These are phyloP conservation scores for Pelvicachromis taeniatus DNA, from an alignment of 2,113 vertebrate genomes.

Conservation along the genomic window DNA sequence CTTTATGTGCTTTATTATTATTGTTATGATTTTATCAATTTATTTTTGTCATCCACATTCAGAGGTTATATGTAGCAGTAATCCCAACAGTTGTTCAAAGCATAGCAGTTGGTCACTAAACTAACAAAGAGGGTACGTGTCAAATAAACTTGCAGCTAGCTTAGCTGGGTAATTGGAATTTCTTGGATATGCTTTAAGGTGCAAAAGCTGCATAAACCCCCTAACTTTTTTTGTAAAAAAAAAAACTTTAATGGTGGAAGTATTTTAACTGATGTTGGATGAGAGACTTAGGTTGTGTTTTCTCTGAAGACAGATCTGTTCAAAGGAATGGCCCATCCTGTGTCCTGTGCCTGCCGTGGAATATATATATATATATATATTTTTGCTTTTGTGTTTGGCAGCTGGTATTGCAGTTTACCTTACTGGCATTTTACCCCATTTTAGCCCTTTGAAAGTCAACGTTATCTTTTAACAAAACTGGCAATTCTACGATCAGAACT, in stretches of 20 bases:
- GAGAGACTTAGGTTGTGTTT: constrained; percentile 33
- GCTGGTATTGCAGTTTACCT: constrained; percentile 48
- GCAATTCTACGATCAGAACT: constrained; percentile 35
- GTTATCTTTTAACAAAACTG: constrained; percentile 45
- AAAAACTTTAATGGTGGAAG: neutral
- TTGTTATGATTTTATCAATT: neutral
- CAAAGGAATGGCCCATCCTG: neutral
- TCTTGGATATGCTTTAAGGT: constrained; percentile 36
- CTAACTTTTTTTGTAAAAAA: constrained; percentile 3
- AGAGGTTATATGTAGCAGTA: neutral
- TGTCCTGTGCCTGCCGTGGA: constrained; percentile 50
- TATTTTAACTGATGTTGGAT: constrained; percentile 23
- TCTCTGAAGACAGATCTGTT: constrained; percentile 58
- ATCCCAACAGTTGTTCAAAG: neutral
- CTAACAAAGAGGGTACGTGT: neutral
- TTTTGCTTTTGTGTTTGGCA: constrained; percentile 29
- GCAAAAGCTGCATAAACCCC: neutral
- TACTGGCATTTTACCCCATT: constrained; percentile 39
- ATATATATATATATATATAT: neutral
- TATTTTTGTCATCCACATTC: neutral
- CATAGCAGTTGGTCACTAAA: neutral
- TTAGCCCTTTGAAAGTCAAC: constrained; percentile 39
- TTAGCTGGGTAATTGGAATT: constrained; percentile 27
- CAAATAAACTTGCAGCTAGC: constrained; percentile 22
- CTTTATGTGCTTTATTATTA: neutral